Conservation (phyloP, 2,797 vertebrate genomes). For the Sebastes ruberrimus region DNA sequence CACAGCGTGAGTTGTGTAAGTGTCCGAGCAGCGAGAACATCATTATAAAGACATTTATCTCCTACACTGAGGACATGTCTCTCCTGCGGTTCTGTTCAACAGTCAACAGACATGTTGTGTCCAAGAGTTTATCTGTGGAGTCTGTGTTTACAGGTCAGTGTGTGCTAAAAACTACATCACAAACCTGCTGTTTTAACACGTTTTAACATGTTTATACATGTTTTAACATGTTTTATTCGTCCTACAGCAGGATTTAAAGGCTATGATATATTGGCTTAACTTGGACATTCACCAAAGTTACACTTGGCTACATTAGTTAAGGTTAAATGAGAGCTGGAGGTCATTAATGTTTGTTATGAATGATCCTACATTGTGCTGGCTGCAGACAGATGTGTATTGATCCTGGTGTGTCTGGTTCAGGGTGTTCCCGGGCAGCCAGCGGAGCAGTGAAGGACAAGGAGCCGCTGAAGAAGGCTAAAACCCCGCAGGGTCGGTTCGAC, state of each 20-base stretch:
- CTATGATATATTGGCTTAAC: neutral
- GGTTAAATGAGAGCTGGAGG: neutral
- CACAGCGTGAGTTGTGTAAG: constrained; percentile 25
- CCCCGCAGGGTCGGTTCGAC: constrained; percentile 92
- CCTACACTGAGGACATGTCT: constrained; percentile 49
- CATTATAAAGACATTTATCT: neutral
- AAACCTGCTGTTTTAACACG: no score
- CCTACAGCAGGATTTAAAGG: neutral
- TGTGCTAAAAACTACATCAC: no score
- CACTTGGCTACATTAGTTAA: no score
- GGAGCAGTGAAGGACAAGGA: constrained; percentile 69
- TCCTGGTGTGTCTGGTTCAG: constrained; percentile 32
- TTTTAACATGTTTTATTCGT: no score
- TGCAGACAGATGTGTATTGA: no score
- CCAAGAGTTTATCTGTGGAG: neutral
- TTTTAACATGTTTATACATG: no score
- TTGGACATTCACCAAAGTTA: neutral
- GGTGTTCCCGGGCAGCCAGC: constrained; percentile 68
- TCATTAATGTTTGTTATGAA: neutral
- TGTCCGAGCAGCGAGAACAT: neutral
- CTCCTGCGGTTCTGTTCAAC: constrained; percentile 16
- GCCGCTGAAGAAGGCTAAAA: constrained; percentile 86
- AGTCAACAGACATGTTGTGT: constrained; percentile 13
- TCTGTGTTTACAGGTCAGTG: constrained; percentile 58
- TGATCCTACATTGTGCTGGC: neutral